Conservation (phyloP, 2,888 invertebrate species). For the Chymomyza procnemis region DNA sequence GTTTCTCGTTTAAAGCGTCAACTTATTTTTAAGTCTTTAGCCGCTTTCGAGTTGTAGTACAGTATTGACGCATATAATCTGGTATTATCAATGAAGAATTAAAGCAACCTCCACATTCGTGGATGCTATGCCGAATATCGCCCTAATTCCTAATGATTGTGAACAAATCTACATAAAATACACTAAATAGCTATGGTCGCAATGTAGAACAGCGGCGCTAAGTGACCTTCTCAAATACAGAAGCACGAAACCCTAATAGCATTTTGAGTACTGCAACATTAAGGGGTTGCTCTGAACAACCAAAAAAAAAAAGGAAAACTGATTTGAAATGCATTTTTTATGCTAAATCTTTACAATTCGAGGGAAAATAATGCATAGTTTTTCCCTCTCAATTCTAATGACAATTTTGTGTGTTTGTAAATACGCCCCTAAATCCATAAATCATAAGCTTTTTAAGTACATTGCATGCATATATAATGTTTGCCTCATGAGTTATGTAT, state of each 20-base stretch:
- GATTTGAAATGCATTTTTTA: constrained; percentile 48
- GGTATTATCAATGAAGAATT: too few relatives aligned
- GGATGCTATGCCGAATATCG: too few relatives aligned
- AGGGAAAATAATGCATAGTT: neutral
- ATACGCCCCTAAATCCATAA: neutral
- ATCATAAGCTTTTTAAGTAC: constrained; percentile 26
- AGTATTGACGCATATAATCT: too few relatives aligned
- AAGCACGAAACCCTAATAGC: neutral
- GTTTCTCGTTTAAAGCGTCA: too few relatives aligned
- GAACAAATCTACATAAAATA: too few relatives aligned
- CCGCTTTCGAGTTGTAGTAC: too few relatives aligned
- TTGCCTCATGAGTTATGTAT: neutral
- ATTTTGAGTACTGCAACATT: neutral
- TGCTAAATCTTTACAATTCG: constrained; percentile 40
- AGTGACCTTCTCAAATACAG: too few relatives aligned
- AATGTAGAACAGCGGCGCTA: too few relatives aligned
- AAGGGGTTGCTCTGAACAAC: neutral
- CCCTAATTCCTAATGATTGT: too few relatives aligned
- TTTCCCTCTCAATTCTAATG: neutral
- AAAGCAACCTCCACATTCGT: too few relatives aligned
- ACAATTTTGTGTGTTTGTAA: neutral
- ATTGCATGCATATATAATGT: neutral
- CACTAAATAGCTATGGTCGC: too few relatives aligned
- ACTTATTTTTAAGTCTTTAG: too few relatives aligned
- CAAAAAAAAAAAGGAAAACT: neutral